phyloP scores from a whole-genome alignment of 1,140 invertebrate genomes.

The Oscheius sp. region DNA sequence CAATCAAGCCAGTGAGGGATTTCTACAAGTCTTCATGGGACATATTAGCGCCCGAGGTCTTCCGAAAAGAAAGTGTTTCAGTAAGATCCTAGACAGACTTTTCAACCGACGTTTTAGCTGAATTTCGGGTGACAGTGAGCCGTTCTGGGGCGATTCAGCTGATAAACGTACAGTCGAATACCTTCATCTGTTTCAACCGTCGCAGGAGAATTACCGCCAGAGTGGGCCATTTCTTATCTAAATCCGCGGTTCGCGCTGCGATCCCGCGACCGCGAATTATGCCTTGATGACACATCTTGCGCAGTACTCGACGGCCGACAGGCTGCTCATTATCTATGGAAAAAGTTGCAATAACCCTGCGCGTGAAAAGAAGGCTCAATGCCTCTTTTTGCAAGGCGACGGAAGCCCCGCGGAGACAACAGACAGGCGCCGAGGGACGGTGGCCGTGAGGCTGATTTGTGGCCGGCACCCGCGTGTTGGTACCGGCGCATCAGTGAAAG shows the following conservation, averaged over 20 bases:
- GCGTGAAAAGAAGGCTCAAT: neutral
- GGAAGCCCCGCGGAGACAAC: slow-evolving; percentile 3
- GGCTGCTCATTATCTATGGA: neutral
- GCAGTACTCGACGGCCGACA: neutral
- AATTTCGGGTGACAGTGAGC: neutral
- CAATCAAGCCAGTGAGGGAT: neutral
- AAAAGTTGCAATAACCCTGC: slow-evolving; percentile 2
- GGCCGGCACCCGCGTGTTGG: too few species aligned
- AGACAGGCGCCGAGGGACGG: slow-evolving; percentile 5
- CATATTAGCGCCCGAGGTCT: neutral
- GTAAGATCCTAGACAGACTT: neutral
- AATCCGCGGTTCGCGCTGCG: too few species aligned
- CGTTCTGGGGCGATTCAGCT: neutral
- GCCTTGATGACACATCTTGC: neutral
- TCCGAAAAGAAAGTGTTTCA: neutral
- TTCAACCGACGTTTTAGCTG: slow-evolving; percentile 9
- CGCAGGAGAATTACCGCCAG: slow-evolving; percentile 4
- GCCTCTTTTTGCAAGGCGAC: neutral
- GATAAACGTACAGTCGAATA: neutral
- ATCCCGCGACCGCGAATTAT: neutral
- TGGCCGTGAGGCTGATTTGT: slow-evolving; percentile 7
- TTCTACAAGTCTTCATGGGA: slow-evolving; percentile 5
- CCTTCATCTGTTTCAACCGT: slow-evolving; percentile 17
- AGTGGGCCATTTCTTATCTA: neutral
- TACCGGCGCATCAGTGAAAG: too few species aligned